Evolutionary conservation across 2,797 vertebrate genomes (phyloP), one percentile per base, ranked within the genome.

Genomic region (Synaphobranchus kaupii): DNA sequence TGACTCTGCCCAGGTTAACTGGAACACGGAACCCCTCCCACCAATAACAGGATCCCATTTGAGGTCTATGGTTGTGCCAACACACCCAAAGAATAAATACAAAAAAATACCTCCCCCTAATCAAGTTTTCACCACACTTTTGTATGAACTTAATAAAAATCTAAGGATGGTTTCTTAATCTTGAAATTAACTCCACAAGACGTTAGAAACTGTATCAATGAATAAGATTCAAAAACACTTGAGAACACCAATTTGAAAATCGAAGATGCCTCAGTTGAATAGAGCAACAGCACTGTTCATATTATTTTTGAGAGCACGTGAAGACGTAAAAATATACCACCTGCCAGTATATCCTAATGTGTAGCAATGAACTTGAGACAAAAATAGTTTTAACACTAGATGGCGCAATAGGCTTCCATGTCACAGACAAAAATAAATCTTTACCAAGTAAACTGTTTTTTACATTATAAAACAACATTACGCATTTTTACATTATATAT

Each of bases 321-420:
- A 76, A 6, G 66, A 71, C 66, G 10, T 17, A 20, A 54, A 17
- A 84, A 52, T 28, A 15, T 4, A 28, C 44, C 50, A 28, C 39
- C 73, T 25, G 22, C 47, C 10, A 50, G 47, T 25, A 39, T 44
- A 34, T 6, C 12, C n/a, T 2, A 48, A 9, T 47, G 47, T 83
- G 81, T 83, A 84, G 13, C 5, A 31, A 84, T 84, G 34, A 58
- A 84, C 17, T 13, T 31, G 0, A 22, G 31, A 39, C n/a, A 60
- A 54, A 56, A 84, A 71, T 15, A 60, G 13, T 31, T 25, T 31
- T n/a, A 86, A 94, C 96, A 95, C 92, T 80, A 94, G 96, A 92
- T 94, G 95, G 94, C 92, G 94, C 85, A 87, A 91, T 88, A 92
- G 91, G 91, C 90, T 93, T 91, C 88, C 39, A 34, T 47, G 28